phyloP scores from a whole-genome alignment of 2,888 invertebrate genomes.

The Xestia c-nigrum region DNA sequence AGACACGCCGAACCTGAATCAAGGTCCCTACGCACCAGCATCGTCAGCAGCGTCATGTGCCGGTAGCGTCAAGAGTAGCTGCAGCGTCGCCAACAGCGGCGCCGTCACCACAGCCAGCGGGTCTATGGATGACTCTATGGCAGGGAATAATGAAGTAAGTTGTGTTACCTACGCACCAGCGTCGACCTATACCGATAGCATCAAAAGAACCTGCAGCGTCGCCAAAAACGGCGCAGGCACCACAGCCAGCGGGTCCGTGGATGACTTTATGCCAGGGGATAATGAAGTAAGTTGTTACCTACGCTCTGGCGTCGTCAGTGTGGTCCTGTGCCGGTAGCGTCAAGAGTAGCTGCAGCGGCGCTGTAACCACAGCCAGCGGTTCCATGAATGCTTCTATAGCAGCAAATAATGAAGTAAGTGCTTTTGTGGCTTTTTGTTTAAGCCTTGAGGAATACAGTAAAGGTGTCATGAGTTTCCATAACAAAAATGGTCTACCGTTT shows the following conservation, averaged over 20 bases:
- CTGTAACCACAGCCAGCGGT: slow-evolving; percentile 69
- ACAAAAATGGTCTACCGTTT: not conserved
- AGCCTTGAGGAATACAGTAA: not conserved
- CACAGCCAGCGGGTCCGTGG: slow-evolving; percentile 72
- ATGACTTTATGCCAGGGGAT: slow-evolving; percentile 80
- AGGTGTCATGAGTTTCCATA: not conserved
- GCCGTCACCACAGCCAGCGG: slow-evolving; percentile 71
- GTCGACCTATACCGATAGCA: slow-evolving; percentile 74
- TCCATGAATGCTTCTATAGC: slow-evolving; percentile 77
- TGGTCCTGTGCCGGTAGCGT: slow-evolving; percentile 75
- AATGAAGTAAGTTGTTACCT: slow-evolving; percentile 79
- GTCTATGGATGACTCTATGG: slow-evolving; percentile 81
- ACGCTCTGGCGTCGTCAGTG: slow-evolving; percentile 82
- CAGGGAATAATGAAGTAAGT: slow-evolving; percentile 80
- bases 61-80: slow-evolving; percentile 80
- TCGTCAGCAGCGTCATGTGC: slow-evolving; percentile 78
- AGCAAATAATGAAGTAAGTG: too few species aligned
- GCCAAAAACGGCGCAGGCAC: slow-evolving; percentile 77
- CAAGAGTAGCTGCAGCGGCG: slow-evolving; percentile 83
- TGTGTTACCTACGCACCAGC: slow-evolving; percentile 81
- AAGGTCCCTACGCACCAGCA: slow-evolving; percentile 86
- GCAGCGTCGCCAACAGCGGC: slow-evolving; percentile 78
- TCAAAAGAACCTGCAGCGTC: slow-evolving; percentile 82
- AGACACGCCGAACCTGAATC: slow-evolving; percentile 76
- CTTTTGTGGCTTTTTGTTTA: not conserved